Evolutionary conservation across 2,113 vertebrate species (phyloP).

Genomic region (Sinosuthora webbiana): DNA sequence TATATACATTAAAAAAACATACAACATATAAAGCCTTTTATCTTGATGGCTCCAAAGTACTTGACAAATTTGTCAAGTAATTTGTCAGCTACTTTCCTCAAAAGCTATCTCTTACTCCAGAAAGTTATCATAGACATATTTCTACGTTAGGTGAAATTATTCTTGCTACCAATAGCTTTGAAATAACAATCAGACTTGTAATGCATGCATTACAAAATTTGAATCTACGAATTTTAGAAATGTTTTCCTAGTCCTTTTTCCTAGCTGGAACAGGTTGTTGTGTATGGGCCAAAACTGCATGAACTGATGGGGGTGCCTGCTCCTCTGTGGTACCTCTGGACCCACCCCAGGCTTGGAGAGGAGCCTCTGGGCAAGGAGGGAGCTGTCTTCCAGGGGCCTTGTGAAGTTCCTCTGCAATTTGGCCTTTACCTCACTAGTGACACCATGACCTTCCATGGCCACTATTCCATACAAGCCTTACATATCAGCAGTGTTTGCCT

Average conservation of each 20-base stretch:
- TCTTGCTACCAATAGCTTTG: not conserved
- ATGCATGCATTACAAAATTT: not conserved
- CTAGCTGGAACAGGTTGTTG: not conserved
- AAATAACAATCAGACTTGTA: not conserved
- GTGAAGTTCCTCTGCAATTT: not conserved
- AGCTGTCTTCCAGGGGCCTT: not conserved
- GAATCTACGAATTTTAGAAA: not conserved
- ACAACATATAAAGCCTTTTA: slow-evolving; percentile 21
- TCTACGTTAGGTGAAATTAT: not conserved
- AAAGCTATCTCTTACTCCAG: not conserved
- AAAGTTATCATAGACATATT: not conserved
- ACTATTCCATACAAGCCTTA: not conserved
- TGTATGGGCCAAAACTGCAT: not conserved
- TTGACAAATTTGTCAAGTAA: slow-evolving; percentile 30
- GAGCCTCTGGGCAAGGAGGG: not conserved
- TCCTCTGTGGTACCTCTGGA: not conserved
- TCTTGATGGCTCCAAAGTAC: not conserved
- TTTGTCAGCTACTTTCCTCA: slow-evolving; percentile 12
- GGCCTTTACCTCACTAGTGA: not conserved
- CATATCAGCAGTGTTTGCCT: not conserved
- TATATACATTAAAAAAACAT: not conserved
- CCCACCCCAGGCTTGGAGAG: not conserved
- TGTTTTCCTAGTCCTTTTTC: not conserved
- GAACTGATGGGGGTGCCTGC: not conserved
- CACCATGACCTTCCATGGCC: not conserved